Evolutionary conservation across 2,113 vertebrate species (phyloP).

Genomic region (Oryzias javanicus): DNA sequence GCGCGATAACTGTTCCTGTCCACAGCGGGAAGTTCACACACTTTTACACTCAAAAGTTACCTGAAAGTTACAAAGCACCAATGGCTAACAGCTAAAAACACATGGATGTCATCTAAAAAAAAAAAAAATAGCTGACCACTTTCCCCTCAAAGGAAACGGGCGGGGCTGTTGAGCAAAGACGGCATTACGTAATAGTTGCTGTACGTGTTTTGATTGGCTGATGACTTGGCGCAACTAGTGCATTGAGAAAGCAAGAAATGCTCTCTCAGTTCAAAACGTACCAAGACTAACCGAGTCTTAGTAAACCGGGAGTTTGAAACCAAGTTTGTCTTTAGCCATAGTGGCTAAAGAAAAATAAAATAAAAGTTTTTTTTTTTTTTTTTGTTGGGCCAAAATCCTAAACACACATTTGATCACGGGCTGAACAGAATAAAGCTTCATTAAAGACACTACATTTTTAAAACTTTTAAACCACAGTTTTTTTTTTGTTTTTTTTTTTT

Average conservation of each 20-base stretch:
- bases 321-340: too few species aligned
- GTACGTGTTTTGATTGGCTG: constrained; percentile 64
- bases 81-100: constrained; percentile 66
- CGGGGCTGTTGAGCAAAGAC: constrained; percentile 37
- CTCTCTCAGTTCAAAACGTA: too few species aligned
- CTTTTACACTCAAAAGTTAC: constrained; percentile 53
- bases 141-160: constrained; percentile 68
- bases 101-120: constrained; percentile 65
- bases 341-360: too few species aligned
- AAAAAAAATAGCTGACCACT: constrained; percentile 63
- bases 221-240: constrained; percentile 22
- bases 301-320: too few species aligned
- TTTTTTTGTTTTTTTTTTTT: too few species aligned
- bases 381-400: too few species aligned
- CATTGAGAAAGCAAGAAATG: constrained; percentile 1
- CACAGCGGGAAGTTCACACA: constrained; percentile 45
- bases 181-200: constrained; percentile 57
- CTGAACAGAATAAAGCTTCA: too few species aligned
- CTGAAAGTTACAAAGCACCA: constrained; percentile 59
- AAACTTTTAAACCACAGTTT: too few species aligned
- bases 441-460: too few species aligned
- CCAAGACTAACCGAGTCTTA: too few species aligned
- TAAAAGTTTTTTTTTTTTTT: too few species aligned
- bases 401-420: too few species aligned
- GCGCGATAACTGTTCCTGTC: constrained; percentile 41